Conservation (phyloP, 2,888 invertebrate genomes). For the Schrankia costaestrigalis region DNA sequence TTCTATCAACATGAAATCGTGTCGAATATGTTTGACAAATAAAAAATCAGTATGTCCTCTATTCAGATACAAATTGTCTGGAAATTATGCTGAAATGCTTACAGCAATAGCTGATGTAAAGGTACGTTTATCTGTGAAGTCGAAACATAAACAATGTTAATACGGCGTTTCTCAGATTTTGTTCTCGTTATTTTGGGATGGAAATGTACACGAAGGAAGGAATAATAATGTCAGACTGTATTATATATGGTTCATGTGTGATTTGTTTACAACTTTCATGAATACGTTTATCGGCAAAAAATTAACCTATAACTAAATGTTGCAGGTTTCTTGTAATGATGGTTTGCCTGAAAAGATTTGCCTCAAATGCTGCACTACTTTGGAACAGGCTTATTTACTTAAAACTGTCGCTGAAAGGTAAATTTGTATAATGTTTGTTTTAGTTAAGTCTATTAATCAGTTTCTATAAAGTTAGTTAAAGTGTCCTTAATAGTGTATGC, state of each 20-base stretch:
- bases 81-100: constrained; percentile 77
- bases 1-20: constrained; percentile 59
- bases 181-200: too few relatives aligned
- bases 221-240: too few relatives aligned
- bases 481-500: too few relatives aligned
- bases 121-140: constrained; percentile 48
- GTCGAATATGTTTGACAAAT: constrained; percentile 68
- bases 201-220: too few relatives aligned
- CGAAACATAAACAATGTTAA: too few relatives aligned
- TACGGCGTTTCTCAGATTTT: too few relatives aligned
- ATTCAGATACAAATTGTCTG: constrained; percentile 71
- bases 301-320: background rate
- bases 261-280: too few relatives aligned
- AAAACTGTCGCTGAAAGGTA: constrained; percentile 76
- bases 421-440: constrained; percentile 3
- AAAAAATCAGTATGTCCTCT: constrained; percentile 70
- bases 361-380: constrained; percentile 63
- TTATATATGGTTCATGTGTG: too few relatives aligned
- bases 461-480: too few relatives aligned
- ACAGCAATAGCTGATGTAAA: constrained; percentile 75
- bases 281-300: too few relatives aligned
- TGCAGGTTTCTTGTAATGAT: constrained; percentile 66
- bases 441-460: too few relatives aligned
- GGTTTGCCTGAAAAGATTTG: constrained; percentile 75
- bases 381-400: constrained; percentile 71